These are phyloP conservation scores for Heliocidaris erythrogramma DNA, from an alignment of 35 echinoderm and acorn worm genomes.

Conservation along the genomic window DNA sequence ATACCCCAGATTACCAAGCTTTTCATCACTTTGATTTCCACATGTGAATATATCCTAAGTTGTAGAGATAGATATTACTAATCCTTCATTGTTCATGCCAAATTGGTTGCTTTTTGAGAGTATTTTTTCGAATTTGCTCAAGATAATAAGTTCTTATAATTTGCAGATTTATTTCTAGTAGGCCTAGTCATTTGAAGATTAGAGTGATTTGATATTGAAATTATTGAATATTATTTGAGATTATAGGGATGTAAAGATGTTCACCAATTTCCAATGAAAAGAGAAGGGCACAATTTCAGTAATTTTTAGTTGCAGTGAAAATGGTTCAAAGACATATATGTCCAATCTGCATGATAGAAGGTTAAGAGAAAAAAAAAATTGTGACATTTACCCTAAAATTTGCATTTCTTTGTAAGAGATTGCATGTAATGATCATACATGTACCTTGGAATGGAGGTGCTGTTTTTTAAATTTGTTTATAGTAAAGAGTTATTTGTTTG, in stretches of 20 bases:
- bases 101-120: neutral
- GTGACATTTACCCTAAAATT: neutral
- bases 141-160: neutral
- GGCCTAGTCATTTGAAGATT: no score
- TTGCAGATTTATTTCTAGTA: neutral
- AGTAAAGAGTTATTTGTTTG: neutral
- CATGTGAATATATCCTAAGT: neutral
- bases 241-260: no score
- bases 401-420: neutral
- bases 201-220: no score
- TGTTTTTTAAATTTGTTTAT: neutral
- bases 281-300: no score
- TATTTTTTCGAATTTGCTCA: neutral
- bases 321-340: no score
- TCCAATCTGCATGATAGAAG: neutral
- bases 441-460: neutral
- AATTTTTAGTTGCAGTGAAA: no score
- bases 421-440: neutral
- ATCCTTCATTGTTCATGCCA: neutral
- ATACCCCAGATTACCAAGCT: neutral
- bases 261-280: no score
- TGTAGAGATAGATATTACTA: neutral
- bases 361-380: neutral
- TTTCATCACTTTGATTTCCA: neutral
- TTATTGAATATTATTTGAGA: no score